phyloP scores from a whole-genome alignment of 2,888 invertebrate genomes.

The Cataglyphis altisquamis region DNA sequence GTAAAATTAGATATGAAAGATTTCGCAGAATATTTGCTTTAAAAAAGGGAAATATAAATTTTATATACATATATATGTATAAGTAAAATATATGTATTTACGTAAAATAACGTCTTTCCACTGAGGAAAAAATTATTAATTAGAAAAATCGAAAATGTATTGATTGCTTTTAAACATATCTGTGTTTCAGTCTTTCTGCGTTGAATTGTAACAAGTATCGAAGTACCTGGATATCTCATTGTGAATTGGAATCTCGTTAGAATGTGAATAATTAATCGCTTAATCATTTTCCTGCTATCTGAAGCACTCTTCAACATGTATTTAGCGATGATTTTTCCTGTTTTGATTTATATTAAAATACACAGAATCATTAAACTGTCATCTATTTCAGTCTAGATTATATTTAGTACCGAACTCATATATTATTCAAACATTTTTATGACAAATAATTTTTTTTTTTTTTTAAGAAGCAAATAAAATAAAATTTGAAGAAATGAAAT shows the following conservation, averaged over 20 bases:
- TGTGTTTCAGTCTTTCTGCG: background rate
- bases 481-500: background rate
- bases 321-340: background rate
- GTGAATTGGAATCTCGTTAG: no score
- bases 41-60: background rate
- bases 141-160: background rate
- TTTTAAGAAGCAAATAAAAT: background rate
- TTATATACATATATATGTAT: background rate
- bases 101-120: no score
- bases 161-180: background rate
- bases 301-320: conserved; percentile 15
- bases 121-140: background rate
- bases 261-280: conserved; percentile 7
- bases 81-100: no score
- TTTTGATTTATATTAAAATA: conserved; percentile 4
- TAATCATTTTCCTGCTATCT: conserved; percentile 6
- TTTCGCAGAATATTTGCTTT: background rate
- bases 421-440: background rate
- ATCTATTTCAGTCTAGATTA: background rate
- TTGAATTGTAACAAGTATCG: background rate
- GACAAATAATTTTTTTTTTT: no score
- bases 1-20: background rate
- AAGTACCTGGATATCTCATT: background rate
- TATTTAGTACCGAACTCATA: background rate
- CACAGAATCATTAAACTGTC: conserved; percentile 12